These are phyloP conservation scores for Brachyptera putata DNA, from an alignment of 2,888 invertebrate genomes.

Conservation along the genomic window DNA sequence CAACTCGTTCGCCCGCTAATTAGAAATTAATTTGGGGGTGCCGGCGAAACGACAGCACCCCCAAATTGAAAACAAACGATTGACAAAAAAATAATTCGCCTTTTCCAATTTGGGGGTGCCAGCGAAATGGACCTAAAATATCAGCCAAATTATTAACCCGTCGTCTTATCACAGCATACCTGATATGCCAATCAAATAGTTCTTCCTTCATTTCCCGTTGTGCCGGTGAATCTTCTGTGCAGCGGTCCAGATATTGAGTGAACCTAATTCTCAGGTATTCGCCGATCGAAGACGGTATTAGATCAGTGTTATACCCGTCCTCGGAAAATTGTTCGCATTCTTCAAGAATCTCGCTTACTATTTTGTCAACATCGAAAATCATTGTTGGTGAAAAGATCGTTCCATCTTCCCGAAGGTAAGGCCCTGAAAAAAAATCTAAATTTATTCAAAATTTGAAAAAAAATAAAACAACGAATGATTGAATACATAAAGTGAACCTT, in stretches of 20 bases:
- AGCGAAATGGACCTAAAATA: no score
- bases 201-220: conserved; percentile 45
- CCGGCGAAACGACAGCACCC: no score
- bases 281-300: conserved; percentile 42
- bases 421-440: conserved; percentile 31
- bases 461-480: no score
- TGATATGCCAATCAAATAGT: conserved; percentile 57
- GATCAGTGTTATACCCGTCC: conserved; percentile 18
- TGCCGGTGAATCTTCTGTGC: conserved; percentile 40
- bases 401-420: conserved; percentile 41
- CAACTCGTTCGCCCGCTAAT: no score
- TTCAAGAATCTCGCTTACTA: conserved; percentile 45
- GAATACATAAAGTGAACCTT: no score
- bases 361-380: conserved; percentile 40
- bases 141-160: no score
- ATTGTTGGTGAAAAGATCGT: conserved; percentile 42
- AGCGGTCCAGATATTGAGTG: conserved; percentile 44
- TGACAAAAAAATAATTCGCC: no score
- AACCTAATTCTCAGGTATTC: conserved; percentile 45
- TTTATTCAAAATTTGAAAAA: no score
- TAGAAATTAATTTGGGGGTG: no score
- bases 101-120: no score
- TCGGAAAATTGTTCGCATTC: conserved; percentile 40
- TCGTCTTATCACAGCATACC: no score
- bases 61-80: no score